These are phyloP conservation scores for Mythimna ferrago DNA, from an alignment of 2,888 invertebrate species.

Conservation along the genomic window DNA sequence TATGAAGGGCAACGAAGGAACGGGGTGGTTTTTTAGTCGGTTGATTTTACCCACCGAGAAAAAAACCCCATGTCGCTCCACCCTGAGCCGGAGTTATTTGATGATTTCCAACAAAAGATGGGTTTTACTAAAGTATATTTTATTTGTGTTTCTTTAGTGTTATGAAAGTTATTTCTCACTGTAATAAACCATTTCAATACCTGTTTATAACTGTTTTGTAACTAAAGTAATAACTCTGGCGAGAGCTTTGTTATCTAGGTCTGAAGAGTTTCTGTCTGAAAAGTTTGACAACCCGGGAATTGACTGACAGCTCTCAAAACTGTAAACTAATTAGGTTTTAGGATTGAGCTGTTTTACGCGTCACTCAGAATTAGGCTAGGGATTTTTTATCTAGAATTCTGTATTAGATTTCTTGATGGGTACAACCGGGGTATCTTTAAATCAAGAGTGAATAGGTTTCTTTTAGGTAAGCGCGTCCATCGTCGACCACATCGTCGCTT, in stretches of 20 bases:
- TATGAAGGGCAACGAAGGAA: too few species aligned
- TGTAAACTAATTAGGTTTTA: constrained; percentile 14
- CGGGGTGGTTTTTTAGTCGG: too few species aligned
- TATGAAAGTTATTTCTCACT: not conserved
- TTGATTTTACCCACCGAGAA: too few species aligned
- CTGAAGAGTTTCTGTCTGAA: constrained; percentile 44
- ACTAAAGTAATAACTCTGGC: constrained; percentile 17
- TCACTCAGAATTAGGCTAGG: not conserved
- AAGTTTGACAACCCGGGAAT: constrained; percentile 42
- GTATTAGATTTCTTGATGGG: not conserved
- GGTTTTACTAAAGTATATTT: too few species aligned
- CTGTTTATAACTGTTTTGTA: not conserved
- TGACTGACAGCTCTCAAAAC: constrained; percentile 22
- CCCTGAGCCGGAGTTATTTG: too few species aligned
- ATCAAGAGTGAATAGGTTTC: too few species aligned
- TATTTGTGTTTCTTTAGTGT: too few species aligned
- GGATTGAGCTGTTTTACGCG: not conserved
- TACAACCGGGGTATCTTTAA: too few species aligned
- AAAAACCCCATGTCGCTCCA: too few species aligned
- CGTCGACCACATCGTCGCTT: too few species aligned
- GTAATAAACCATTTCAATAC: constrained; percentile 2
- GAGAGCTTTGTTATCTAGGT: constrained; percentile 29
- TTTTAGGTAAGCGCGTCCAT: too few species aligned
- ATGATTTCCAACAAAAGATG: too few species aligned
- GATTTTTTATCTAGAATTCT: not conserved